Base-by-base conservation (phyloP, 1,140 invertebrate genomes). In the Olivierus martensii region DNA sequence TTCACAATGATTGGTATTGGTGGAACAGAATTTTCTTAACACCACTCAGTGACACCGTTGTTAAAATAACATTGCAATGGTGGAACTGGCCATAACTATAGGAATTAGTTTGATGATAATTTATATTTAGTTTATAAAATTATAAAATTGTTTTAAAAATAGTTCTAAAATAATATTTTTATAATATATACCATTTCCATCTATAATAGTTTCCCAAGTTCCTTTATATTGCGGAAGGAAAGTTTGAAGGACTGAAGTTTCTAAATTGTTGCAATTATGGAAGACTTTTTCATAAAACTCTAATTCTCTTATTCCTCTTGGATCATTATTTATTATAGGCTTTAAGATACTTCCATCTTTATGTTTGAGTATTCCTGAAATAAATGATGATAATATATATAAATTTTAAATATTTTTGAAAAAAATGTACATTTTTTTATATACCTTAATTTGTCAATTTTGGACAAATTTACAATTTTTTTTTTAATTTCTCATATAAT, bases 281-380 rank as follows among this genome's bases (percentile, higher is more conserved):
- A 43, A 52, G 12, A 56, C 46, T 34, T 22, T 47, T 22, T 52
- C 39, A 47, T 59, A 59, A 46, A 59, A 59, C 39, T 15, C 36
- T n/a, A 53, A 15, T 15, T 59, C 57, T 34, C 37, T 52, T 11
- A 34, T 35, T 18, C 46, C 41, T 19, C 57, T 48, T 6, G 18
- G 10, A 51, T 47, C 49, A 37, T 50, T 44, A 37, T 52, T 37
- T 38, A 34, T 18, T 2, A 59, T 12, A 34, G 57, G 57, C 10
- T 59, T 59, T 11, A 59, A 39, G 3, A 59, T 21, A 35, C 42
- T 35, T 18, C 57, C 57, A 49, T 56, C 47, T 22, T 59, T 44
- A 46, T 56, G 50, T 18, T 49, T 48, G 14, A 59, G 22, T 11
- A 59, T 18, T 47, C 49, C 54, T 55, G 7, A 11, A 17, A 17